A percentile compares a stretch with the other conserved stretches of the same genome.
Conservation (phyloP, 2,888 invertebrate genomes). For the Yponomeuta cagnagella region DNA sequence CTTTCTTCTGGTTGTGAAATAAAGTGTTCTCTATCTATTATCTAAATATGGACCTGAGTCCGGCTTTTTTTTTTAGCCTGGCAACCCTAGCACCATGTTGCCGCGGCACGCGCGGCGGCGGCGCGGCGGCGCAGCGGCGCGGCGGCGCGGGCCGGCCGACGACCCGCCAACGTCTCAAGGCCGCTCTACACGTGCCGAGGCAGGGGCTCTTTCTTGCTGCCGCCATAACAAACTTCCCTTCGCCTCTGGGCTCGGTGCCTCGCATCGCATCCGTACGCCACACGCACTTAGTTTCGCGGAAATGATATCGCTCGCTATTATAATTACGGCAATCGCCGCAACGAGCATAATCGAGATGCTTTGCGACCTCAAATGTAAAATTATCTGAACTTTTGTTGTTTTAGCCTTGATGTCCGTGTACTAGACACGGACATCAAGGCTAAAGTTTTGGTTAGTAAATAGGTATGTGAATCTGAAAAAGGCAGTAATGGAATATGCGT, state of each 20-base stretch:
- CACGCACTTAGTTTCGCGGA: constrained; percentile 16
- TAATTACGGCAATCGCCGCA: not conserved
- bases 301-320: not conserved
- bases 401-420: not conserved
- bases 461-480: not conserved
- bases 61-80: not conserved
- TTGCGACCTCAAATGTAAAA: not conserved
- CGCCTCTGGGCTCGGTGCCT: constrained; percentile 35
- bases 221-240: constrained; percentile 69
- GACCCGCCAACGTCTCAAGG: constrained; percentile 51
- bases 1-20: no score
- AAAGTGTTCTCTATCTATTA: no score
- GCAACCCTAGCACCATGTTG: constrained; percentile 15
- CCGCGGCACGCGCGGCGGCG: constrained; percentile 26
- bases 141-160: constrained; percentile 20
- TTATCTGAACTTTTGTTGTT: not conserved
- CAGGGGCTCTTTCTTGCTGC: constrained; percentile 61
- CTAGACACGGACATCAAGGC: no score
- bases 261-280: constrained; percentile 30
- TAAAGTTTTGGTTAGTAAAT: not conserved
- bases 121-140: constrained; percentile 20
- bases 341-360: not conserved
- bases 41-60: no score
- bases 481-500: not conserved
- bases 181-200: constrained; percentile 67